A percentile compares a stretch with the other conserved stretches of the same genome.
These are phyloP conservation scores for Sylvia atricapilla DNA, from an alignment of 2,113 vertebrate genomes.

Conservation along the genomic window DNA sequence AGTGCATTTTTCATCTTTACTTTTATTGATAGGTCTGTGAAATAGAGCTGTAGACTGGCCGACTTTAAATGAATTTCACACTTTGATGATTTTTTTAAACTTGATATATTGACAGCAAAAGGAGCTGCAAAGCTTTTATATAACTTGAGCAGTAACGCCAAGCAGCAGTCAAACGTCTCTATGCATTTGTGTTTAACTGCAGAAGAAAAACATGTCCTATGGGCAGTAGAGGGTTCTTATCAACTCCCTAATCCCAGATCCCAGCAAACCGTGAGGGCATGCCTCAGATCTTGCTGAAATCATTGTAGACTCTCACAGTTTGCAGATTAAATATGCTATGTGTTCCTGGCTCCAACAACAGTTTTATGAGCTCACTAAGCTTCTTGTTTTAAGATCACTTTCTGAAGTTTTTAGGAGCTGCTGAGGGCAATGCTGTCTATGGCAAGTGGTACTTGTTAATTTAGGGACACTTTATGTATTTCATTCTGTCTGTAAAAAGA, in stretches of 20 bases:
- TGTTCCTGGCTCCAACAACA: constrained; percentile 87
- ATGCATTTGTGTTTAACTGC: constrained; percentile 93
- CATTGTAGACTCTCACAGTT: constrained; percentile 88
- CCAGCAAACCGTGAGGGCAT: constrained; percentile 99
- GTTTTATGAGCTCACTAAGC: constrained; percentile 88
- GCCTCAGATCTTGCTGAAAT: constrained; percentile 97
- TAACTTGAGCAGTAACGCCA: constrained; percentile 85
- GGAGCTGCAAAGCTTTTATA: constrained; percentile 84
- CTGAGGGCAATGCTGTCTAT: constrained; percentile 82
- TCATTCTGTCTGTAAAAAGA: constrained; percentile 64
- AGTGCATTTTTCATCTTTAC: constrained; percentile 78
- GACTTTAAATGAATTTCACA: constrained; percentile 90
- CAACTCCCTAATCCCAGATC: constrained; percentile 97
- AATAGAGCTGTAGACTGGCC: constrained; percentile 80
- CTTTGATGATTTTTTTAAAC: constrained; percentile 92
- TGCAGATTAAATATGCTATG: constrained; percentile 99
- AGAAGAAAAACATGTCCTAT: constrained; percentile 92
- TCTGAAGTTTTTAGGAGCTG: constrained; percentile 88
- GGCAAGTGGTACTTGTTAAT: constrained; percentile 75
- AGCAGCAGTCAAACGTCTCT: constrained; percentile 91
- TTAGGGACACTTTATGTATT: constrained; percentile 72
- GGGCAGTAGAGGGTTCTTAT: constrained; percentile 86
- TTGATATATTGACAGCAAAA: constrained; percentile 99
- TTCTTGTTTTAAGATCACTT: constrained; percentile 89
- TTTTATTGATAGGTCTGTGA: constrained; percentile 83